Conservation (phyloP, 2,797 vertebrate species). For the Margarornis squamiger region DNA sequence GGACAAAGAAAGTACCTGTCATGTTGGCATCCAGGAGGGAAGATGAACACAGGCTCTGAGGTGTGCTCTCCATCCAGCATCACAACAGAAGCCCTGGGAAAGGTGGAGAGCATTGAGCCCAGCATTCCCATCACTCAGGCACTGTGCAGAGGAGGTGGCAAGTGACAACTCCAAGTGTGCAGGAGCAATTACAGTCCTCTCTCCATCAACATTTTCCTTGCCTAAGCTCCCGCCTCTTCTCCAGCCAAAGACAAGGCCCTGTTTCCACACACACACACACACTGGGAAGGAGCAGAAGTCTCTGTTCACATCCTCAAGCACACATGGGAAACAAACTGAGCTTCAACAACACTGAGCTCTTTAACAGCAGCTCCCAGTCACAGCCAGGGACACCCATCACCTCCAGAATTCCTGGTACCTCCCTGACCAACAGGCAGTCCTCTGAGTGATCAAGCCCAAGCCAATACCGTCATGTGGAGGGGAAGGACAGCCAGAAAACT, state of each 20-base stretch:
- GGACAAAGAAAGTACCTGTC: background rate
- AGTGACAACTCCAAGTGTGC: background rate
- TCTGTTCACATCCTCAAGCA: background rate
- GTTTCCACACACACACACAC: background rate
- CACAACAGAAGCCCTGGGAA: background rate
- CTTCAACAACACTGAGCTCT: background rate
- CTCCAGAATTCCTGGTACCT: background rate
- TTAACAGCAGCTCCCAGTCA: background rate
- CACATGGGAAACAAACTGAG: accelerated
- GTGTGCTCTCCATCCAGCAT: background rate
- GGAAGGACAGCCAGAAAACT: background rate
- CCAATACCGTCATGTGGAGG: background rate
- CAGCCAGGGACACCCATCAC: background rate
- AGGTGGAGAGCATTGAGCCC: background rate
- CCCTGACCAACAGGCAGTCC: accelerated
- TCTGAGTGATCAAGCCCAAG: background rate
- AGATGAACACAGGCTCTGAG: background rate
- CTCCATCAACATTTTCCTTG: background rate
- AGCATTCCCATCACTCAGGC: background rate
- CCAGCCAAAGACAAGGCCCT: background rate
- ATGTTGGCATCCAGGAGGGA: background rate
- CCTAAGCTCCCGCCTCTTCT: background rate
- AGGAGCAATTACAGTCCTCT: background rate
- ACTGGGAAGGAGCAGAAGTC: background rate
- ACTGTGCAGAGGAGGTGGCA: background rate